phyloP scores from a whole-genome alignment of 2,888 invertebrate genomes.

The Thelaira solivaga region DNA sequence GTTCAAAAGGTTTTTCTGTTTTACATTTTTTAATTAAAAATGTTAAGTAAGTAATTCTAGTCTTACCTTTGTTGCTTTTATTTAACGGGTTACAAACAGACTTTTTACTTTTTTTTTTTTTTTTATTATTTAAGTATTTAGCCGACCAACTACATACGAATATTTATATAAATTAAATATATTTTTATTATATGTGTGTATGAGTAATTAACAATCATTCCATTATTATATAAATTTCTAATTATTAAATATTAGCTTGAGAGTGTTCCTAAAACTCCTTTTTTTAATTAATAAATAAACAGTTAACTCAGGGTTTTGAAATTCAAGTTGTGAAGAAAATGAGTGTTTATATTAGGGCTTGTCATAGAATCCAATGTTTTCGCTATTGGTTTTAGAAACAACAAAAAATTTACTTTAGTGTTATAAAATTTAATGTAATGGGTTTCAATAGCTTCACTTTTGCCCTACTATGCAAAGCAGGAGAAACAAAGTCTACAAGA shows the following conservation, averaged over 20 bases:
- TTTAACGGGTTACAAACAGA: conserved; percentile 38
- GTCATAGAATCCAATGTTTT: no score
- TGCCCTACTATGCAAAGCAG: no score
- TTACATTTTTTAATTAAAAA: neutral
- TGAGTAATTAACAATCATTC: conserved; percentile 57
- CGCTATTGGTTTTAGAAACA: no score
- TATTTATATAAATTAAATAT: conserved; percentile 47
- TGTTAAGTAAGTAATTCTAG: conserved; percentile 17
- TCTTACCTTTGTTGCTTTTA: conserved; percentile 51
- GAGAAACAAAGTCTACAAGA: no score
- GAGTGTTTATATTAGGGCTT: no score
- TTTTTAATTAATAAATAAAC: no score
- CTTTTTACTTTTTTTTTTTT: conserved; percentile 31
- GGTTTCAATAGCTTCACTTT: no score
- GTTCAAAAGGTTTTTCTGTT: conserved; percentile 10
- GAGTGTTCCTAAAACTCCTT: conserved; percentile 33
- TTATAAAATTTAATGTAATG: no score
- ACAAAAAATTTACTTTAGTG: no score
- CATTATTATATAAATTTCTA: conserved; percentile 50
- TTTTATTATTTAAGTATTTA: conserved; percentile 36
- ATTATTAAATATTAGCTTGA: conserved; percentile 6
- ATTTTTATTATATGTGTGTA: conserved; percentile 37
- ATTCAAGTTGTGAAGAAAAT: no score
- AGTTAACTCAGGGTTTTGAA: no score
- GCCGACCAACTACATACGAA: conserved; percentile 59